Evolutionary conservation across 2,113 vertebrate genomes (phyloP).

Genomic region (Gopherus flavomarginatus): DNA sequence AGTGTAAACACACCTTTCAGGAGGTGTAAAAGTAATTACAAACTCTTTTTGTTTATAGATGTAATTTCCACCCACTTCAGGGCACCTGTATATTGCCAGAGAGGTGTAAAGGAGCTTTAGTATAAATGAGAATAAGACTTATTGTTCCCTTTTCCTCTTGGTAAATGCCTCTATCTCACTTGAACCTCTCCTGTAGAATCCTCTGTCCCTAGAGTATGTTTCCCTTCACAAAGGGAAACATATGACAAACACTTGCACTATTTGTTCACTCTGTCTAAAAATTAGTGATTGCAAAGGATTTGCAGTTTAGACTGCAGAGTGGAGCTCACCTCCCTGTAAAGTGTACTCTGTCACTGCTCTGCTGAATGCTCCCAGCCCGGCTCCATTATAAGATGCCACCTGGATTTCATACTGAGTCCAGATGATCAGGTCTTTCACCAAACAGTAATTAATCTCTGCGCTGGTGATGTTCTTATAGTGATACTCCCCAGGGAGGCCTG

Average conservation of each 20-base stretch:
- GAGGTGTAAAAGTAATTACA: constrained; percentile 70
- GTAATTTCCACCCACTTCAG: constrained; percentile 63
- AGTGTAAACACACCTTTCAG: constrained; percentile 59
- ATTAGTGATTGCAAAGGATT: fast-evolving
- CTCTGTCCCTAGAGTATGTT: constrained; percentile 2
- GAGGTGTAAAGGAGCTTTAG: constrained; percentile 38
- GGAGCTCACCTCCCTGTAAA: constrained; percentile 91
- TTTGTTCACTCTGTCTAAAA: neutral
- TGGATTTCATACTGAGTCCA: constrained; percentile 99
- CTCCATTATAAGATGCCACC: constrained; percentile 95
- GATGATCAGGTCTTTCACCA: constrained; percentile 94
- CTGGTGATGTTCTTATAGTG: constrained; percentile 95
- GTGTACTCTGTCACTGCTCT: constrained; percentile 92
- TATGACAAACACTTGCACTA: neutral
- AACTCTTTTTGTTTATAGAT: constrained; percentile 54
- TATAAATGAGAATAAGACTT: constrained; percentile 33
- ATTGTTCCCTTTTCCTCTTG: constrained; percentile 31
- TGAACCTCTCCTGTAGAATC: neutral
- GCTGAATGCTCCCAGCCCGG: constrained; percentile 93
- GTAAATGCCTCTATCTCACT: neutral
- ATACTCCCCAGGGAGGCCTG: constrained; percentile 92
- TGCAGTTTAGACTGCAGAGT: fast-evolving
- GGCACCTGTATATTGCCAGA: constrained; percentile 43
- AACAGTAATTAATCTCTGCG: constrained; percentile 95
- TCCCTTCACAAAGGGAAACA: neutral